phyloP scores from a whole-genome alignment of 2,888 invertebrate genomes.

The Xestoiulus laeticollis region DNA sequence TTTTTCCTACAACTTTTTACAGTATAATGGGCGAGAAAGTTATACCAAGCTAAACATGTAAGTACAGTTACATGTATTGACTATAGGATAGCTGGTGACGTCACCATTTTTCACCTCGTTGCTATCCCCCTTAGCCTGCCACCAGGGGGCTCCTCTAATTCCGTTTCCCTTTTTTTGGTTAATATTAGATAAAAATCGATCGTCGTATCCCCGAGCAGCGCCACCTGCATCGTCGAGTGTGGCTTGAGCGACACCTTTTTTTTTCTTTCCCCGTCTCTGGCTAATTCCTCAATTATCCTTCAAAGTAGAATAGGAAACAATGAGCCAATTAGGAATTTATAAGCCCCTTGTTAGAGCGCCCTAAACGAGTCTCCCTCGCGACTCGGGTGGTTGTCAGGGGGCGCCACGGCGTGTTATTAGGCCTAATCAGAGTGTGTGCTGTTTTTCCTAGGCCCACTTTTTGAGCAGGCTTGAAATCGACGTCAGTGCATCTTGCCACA shows the following conservation, averaged over 20 bases:
- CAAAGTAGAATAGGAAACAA: conserved; percentile 18
- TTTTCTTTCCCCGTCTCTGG: background rate
- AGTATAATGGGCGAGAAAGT: no score
- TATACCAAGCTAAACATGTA: no score
- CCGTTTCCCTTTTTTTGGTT: background rate
- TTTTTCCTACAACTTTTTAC: no score
- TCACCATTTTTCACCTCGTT: background rate
- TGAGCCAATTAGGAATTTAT: conserved; percentile 26
- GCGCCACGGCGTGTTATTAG: conserved; percentile 18
- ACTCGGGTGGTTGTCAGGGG: background rate
- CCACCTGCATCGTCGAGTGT: conserved; percentile 5
- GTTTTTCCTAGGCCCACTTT: background rate
- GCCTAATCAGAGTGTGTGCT: background rate
- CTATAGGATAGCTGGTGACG: no score
- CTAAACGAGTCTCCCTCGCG: conserved; percentile 17
- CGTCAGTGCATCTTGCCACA: background rate
- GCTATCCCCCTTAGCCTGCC: background rate
- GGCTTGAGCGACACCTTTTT: background rate
- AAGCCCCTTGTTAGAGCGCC: conserved; percentile 26
- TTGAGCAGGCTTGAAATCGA: background rate
- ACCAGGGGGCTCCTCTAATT: no score
- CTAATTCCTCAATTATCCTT: conserved; percentile 18
- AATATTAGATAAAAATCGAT: conserved; percentile 26
- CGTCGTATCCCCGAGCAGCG: background rate
- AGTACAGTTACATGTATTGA: no score